Conservation (phyloP, 1,140 invertebrate genomes). For the Drosophila ogumai region DNA sequence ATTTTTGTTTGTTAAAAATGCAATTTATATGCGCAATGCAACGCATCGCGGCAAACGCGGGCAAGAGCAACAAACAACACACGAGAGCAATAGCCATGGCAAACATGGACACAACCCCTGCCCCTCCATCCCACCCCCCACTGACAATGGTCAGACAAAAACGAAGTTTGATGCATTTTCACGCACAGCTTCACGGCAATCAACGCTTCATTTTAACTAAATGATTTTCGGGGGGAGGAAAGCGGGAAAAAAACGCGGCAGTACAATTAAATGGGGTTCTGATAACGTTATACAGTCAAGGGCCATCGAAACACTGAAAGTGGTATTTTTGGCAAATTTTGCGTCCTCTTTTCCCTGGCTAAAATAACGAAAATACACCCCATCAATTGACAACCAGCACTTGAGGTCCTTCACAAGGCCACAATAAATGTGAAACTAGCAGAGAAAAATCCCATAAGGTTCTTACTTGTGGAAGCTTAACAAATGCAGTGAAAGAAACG, state of each 20-base stretch:
- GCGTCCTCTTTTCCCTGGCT: neutral
- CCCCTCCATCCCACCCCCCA: neutral
- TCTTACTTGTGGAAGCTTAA: neutral
- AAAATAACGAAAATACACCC: neutral
- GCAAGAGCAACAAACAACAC: constrained; percentile 43
- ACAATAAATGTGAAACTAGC: constrained; percentile 1
- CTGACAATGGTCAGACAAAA: constrained; percentile 60
- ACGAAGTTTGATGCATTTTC: constrained; percentile 68
- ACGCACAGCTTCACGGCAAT: constrained; percentile 76
- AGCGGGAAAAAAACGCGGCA: constrained; percentile 1
- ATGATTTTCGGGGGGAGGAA: constrained; percentile 34
- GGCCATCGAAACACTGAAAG: constrained; percentile 9
- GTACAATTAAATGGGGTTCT: constrained; percentile 20
- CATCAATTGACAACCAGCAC: constrained; percentile 1
- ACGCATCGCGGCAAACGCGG: constrained; percentile 48
- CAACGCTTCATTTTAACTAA: constrained; percentile 77
- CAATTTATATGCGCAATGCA: constrained; percentile 77
- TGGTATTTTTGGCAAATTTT: neutral
- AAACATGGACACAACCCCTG: constrained; percentile 18
- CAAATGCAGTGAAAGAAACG: neutral
- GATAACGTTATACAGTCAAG: constrained; percentile 14
- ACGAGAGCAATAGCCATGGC: constrained; percentile 5
- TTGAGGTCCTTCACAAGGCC: constrained; percentile 1
- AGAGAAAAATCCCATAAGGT: neutral
- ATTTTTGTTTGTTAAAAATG: constrained; percentile 76